Base-by-base conservation (phyloP, 2,888 invertebrate species). In the Fragum sueziense region DNA sequence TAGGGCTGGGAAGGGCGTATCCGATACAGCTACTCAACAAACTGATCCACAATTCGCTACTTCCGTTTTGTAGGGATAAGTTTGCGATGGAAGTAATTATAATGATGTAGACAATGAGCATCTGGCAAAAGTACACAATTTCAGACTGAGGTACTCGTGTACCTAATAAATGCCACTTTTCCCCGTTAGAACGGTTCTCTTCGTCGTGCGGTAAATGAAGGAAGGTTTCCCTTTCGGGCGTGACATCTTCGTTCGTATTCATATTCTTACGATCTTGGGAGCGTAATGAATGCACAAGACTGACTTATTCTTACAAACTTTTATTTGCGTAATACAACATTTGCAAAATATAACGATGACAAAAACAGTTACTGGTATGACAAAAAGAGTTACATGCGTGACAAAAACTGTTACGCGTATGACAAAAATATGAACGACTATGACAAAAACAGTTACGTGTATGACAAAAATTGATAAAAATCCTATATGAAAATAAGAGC, bases 111-210 rank as follows among this genome's bases (percentile, higher is more conserved):
- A 77, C 77, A 27, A 77, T 77, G 29, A 77, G 67, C 79, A 82
- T 79, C 51, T 83, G 77, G 73, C 75, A 77, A 70, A 83, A 83
- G 70, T 80, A 83, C 22, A 83, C 77, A 51, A 83, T 80, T 73
- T 83, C 79, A 17, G 80, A 74, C 52, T 83, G 65, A 22, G 77
- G 79, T 37, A 77, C 67, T 54, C 37, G 29, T 11, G 69, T 75
- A 22, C 83, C 74, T 65, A 77, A 69, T 17, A 80, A 65, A 68
- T 73, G 74, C 83, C 80, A 83, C 59, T 61, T 74, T 14, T 79
- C 79, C 14, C 69, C 61, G 62, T 73, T 73, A 14, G 75, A 70
- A 33, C 51, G 20, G 31, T 29, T 33, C 52, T 76, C 70, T 22
- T 69, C 61, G 65, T 22, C 47, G 51, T 76, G 29, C 41, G 57